Evolutionary conservation across 2,888 invertebrate species (phyloP), one percentile per base, ranked within the genome.

Genomic region (Platycheirus albimanus): DNA sequence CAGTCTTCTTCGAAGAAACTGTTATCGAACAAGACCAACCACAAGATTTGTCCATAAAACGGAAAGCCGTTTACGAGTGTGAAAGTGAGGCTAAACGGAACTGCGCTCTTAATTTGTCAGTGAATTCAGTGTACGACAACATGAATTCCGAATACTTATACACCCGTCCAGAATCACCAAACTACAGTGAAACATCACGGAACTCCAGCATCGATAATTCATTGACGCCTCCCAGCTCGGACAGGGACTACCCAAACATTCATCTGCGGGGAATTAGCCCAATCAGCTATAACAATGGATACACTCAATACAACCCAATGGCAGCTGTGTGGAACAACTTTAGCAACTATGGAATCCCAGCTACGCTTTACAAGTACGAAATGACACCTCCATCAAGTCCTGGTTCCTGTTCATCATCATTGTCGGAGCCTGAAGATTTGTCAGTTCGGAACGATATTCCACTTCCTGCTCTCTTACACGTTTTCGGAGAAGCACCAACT

Each of bases 1-100:
- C 97, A 85, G 95, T 96, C 88, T 86, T 94, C 87, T 93, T 94
- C 87, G 92, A 94, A 90, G 93, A 94, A 89, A 92, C 94, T 90
- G 92, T 93, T 88, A 13, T 24, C 1, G 71, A 77, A 10, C 84
- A 86, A 52, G 89, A 90, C 2, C 86, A 88, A 63, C 90, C 90
- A 6, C 89, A 89, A 86, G 90, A 90, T 87, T 86, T 90, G 10
- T 90, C 90, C 20, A 69, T 90, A 15, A 90, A 90, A 75, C 88
- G 90, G n/a, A 86, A 87, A 47, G 86, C 81, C 20, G 83, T 85
- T 15, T 69, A 66, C 11, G 78, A 83, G 15, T 77, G 85, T 36
- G 85, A 87, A 85, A 87, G 87, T 75, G 87, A 87, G 2, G 10
- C 86, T 0, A 89, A 88, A 77, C 87, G 88, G n/a, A 88, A 89